phyloP scores from a whole-genome alignment of 2,888 invertebrate species.

The Dryomyza anilis region DNA sequence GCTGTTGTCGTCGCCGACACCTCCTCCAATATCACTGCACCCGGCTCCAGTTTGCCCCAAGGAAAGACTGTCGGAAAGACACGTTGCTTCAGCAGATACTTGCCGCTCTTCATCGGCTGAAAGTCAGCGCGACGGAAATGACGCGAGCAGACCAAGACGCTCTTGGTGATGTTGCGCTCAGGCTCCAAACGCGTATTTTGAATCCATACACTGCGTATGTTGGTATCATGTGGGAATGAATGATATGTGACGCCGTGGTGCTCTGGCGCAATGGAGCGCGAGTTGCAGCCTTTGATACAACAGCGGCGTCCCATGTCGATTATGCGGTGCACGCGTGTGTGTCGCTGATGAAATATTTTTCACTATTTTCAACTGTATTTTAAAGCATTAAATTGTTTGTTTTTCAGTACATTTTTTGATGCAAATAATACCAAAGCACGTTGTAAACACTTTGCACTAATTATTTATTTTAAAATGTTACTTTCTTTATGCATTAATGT shows the following conservation, averaged over 20 bases:
- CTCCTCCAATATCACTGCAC: constrained; percentile 42
- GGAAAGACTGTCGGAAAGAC: constrained; percentile 76
- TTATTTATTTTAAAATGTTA: not conserved
- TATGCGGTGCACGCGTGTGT: constrained; percentile 1
- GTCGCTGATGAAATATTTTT: constrained; percentile 30
- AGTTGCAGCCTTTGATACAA: constrained; percentile 55
- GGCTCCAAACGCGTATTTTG: constrained; percentile 66
- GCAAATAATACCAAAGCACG: not conserved
- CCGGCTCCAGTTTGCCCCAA: constrained; percentile 62
- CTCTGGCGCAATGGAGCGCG: constrained; percentile 52
- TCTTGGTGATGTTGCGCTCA: constrained; percentile 65
- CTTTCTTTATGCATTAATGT: not conserved
- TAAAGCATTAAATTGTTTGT: constrained; percentile 10
- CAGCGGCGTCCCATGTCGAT: constrained; percentile 57
- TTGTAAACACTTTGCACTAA: not conserved
- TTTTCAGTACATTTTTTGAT: not conserved
- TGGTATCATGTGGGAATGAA: constrained; percentile 72
- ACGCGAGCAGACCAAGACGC: constrained; percentile 74
- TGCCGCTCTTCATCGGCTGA: constrained; percentile 69
- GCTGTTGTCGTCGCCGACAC: constrained; percentile 40
- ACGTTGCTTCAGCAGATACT: constrained; percentile 73
- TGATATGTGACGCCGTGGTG: constrained; percentile 76
- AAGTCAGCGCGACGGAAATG: constrained; percentile 78
- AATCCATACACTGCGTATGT: constrained; percentile 69
- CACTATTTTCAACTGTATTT: constrained; percentile 12